Conservation (phyloP, 2,888 invertebrate genomes). For the Spatulosminthurus flaviceps region DNA sequence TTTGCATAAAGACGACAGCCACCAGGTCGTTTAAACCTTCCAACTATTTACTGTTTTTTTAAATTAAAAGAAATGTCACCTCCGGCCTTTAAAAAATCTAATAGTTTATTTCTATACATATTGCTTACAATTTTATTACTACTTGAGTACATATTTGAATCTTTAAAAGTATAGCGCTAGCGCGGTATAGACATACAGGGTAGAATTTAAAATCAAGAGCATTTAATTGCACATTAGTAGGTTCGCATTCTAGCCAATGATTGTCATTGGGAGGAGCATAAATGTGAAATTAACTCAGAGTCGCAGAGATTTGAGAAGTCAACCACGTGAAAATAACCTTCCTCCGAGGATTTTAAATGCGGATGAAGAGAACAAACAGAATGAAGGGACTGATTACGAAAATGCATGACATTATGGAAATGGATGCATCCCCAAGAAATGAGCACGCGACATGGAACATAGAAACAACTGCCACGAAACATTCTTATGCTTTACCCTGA, state of each 20-base stretch:
- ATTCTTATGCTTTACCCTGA: not conserved
- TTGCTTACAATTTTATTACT: too few relatives aligned
- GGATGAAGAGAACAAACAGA: not conserved
- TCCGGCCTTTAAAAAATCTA: too few relatives aligned
- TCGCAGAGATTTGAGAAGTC: not conserved
- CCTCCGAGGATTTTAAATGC: not conserved
- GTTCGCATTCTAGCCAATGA: not conserved
- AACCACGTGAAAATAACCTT: not conserved
- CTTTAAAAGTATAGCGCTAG: too few relatives aligned
- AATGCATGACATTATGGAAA: not conserved
- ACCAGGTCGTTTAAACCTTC: too few relatives aligned
- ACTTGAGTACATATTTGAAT: too few relatives aligned
- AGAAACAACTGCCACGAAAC: not conserved
- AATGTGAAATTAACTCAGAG: not conserved
- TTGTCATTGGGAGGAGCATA: not conserved
- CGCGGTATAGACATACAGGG: too few relatives aligned
- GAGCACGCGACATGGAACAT: conserved; percentile 14
- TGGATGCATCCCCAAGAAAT: not conserved
- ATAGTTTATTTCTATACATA: too few relatives aligned
- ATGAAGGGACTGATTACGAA: not conserved
- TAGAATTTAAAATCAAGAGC: too few relatives aligned
- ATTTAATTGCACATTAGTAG: too few relatives aligned
- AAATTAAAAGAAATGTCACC: too few relatives aligned
- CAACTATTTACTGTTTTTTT: too few relatives aligned
- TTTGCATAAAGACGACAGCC: too few relatives aligned